Conservation (phyloP, 30 jellyfish, hydroid and myxozoan genomes). For the Clytia hemisphaerica region DNA sequence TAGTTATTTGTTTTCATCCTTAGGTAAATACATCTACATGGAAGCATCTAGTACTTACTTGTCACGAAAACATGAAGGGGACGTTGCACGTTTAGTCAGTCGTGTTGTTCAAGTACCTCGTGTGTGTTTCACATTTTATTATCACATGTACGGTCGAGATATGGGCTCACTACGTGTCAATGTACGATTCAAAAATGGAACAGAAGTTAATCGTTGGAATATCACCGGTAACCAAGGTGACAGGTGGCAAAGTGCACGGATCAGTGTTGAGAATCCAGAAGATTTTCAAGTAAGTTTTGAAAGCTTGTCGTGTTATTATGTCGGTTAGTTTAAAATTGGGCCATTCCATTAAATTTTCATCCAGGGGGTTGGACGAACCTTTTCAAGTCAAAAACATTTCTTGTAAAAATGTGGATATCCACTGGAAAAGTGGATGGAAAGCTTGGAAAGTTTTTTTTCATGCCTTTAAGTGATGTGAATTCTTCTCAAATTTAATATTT, state of each 20-base stretch:
- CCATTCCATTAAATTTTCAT: too few relatives aligned
- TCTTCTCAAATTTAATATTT: neutral
- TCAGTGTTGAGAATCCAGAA: constrained; percentile 36
- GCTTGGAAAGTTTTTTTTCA: neutral
- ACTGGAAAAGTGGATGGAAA: too few relatives aligned
- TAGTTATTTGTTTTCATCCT: neutral
- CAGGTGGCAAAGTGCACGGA: constrained; percentile 49
- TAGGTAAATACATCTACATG: constrained; percentile 61
- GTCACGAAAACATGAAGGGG: constrained; percentile 42
- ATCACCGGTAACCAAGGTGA: constrained; percentile 77
- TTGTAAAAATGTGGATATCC: too few relatives aligned
- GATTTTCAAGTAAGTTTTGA: constrained; percentile 39
- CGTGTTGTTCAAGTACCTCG: constrained; percentile 59
- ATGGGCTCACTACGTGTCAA: constrained; percentile 56
- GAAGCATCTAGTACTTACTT: constrained; percentile 68
- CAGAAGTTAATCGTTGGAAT: constrained; percentile 45
- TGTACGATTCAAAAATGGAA: constrained; percentile 4
- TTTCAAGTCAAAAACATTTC: too few relatives aligned
- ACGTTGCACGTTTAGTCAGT: constrained; percentile 61
- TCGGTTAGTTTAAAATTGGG: too few relatives aligned
- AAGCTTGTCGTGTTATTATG: neutral
- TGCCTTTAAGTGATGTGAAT: neutral
- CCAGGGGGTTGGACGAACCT: too few relatives aligned
- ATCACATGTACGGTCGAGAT: constrained; percentile 74
- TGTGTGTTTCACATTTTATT: constrained; percentile 44